A percentile compares a stretch with the other conserved stretches of the same genome.
Evolutionary conservation across 2,797 vertebrate species (phyloP).

Genomic region (Bradypodion ventrale): DNA sequence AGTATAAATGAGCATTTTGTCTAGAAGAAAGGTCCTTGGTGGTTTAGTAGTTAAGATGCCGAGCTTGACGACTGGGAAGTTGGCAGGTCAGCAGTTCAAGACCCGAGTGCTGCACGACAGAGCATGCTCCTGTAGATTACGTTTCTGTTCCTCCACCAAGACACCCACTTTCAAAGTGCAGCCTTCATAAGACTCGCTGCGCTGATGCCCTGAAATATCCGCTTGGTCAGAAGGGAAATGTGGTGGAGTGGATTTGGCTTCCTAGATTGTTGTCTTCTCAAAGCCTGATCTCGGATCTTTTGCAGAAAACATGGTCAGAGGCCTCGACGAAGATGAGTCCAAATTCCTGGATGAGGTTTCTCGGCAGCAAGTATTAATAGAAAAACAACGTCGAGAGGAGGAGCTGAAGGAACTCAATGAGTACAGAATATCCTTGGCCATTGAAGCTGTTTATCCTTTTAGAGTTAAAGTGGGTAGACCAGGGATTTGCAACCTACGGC

Average conservation of each 20-base stretch:
- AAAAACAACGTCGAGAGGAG: conserved; percentile 94
- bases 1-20: too few relatives aligned
- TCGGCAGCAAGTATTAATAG: conserved; percentile 91
- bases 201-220: neutral
- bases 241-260: too few relatives aligned
- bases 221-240: neutral
- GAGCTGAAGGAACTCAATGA: conserved; percentile 91
- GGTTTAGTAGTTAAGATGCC: too few relatives aligned
- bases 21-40: too few relatives aligned
- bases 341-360: conserved; percentile 97
- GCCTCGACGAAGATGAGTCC: conserved; percentile 93
- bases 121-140: too few relatives aligned
- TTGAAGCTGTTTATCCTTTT: neutral
- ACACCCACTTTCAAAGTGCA: too few relatives aligned
- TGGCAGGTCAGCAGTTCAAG: too few relatives aligned
- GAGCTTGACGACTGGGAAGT: too few relatives aligned
- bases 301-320: conserved; percentile 98
- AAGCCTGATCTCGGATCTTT: conserved; percentile 50
- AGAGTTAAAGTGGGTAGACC: neutral
- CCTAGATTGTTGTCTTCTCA: neutral
- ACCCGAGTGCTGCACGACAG: too few relatives aligned
- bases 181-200: too few relatives aligned
- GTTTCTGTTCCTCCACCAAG: neutral
- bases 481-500: too few relatives aligned
- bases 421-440: conserved; percentile 96